These are phyloP conservation scores for Neoaliturus tenellus DNA, from an alignment of 2,888 invertebrate genomes.

Conservation along the genomic window DNA sequence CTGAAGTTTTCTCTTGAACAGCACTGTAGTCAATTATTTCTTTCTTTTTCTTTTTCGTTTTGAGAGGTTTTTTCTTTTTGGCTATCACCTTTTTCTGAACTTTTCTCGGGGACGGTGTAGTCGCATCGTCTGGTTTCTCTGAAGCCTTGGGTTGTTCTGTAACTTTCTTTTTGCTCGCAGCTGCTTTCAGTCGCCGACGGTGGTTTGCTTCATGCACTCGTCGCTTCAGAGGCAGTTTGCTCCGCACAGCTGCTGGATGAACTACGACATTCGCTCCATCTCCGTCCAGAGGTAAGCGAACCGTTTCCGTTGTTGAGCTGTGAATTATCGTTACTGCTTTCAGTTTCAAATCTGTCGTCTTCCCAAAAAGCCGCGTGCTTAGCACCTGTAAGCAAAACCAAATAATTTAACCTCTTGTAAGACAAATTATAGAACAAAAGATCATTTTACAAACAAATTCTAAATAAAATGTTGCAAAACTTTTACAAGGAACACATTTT, in stretches of 20 bases:
- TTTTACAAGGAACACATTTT: too few relatives aligned
- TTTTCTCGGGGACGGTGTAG: conserved; percentile 75
- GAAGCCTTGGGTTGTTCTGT: conserved; percentile 70
- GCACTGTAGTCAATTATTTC: conserved; percentile 89
- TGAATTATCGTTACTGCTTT: conserved; percentile 93
- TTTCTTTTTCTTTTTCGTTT: conserved; percentile 77
- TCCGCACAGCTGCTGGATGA: conserved; percentile 88
- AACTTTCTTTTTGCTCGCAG: conserved; percentile 69
- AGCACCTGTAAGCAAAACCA: conserved; percentile 78
- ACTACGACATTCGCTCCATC: conserved; percentile 84
- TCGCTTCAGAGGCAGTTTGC: conserved; percentile 91
- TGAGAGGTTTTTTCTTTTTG: conserved; percentile 72
- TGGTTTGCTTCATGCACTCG: conserved; percentile 77
- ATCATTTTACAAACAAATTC: too few relatives aligned
- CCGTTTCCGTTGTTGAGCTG: conserved; percentile 93
- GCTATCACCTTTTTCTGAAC: conserved; percentile 72
- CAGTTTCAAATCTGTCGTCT: conserved; percentile 86
- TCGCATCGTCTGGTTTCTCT: conserved; percentile 66
- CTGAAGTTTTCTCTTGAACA: conserved; percentile 73
- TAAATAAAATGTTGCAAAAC: too few relatives aligned
- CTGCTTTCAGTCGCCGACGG: conserved; percentile 59
- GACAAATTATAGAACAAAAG: too few relatives aligned
- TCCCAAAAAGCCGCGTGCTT: conserved; percentile 88
- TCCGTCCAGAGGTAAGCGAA: conserved; percentile 84
- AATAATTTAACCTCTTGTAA: too few relatives aligned